Evolutionary conservation across 2,888 invertebrate genomes (phyloP).

Genomic region (Drosophila acutilabella): DNA sequence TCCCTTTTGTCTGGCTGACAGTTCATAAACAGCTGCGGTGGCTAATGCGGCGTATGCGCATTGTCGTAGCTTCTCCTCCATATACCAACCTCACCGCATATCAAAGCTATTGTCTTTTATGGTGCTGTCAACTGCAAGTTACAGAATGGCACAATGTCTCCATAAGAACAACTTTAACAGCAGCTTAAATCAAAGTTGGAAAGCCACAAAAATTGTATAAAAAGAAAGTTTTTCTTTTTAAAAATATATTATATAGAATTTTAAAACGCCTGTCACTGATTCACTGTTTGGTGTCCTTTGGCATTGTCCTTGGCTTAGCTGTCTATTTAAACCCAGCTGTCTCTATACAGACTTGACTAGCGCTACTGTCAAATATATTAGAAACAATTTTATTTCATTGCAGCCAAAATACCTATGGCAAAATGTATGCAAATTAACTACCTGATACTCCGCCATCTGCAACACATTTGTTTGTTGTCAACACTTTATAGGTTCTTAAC

Average conservation of each 20-base stretch:
- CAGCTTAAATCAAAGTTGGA: not conserved
- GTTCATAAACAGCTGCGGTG: constrained; percentile 51
- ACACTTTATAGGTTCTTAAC: constrained; percentile 46
- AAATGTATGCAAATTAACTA: constrained; percentile 71
- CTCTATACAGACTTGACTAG: not conserved
- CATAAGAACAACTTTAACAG: not conserved
- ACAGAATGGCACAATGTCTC: not conserved
- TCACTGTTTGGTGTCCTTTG: constrained; percentile 6
- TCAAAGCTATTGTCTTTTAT: constrained; percentile 39
- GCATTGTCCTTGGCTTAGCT: constrained; percentile 18
- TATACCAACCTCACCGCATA: not conserved
- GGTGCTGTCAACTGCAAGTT: constrained; percentile 29
- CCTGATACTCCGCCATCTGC: constrained; percentile 14
- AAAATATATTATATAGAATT: not conserved
- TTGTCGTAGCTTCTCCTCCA: constrained; percentile 26
- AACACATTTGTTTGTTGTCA: constrained; percentile 48
- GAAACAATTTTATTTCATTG: constrained; percentile 19
- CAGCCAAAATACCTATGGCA: constrained; percentile 48
- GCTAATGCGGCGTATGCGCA: constrained; percentile 65
- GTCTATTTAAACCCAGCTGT: constrained; percentile 14
- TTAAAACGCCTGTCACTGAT: not conserved
- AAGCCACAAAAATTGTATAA: not conserved
- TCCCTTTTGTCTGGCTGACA: constrained; percentile 30
- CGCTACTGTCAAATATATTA: constrained; percentile 4
- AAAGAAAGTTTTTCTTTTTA: not conserved